Percentiles rank a stretch among this genome's conserved stretches.
Evolutionary conservation across 92 coral and sea anemone genomes (phyloP).

Genomic region (Porites lobata): DNA sequence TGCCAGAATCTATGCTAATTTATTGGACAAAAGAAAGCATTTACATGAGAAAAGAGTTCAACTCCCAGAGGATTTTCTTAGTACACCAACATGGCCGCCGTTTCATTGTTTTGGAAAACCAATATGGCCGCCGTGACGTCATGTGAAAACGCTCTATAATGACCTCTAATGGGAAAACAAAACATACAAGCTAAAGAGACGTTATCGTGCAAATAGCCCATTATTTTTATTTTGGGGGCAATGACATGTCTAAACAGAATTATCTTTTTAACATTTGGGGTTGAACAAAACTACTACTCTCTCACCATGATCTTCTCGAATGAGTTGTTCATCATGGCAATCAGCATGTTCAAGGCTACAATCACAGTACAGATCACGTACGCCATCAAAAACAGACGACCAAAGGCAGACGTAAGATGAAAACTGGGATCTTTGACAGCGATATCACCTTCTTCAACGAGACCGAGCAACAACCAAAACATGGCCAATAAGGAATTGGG

Average conservation of each 20-base stretch:
- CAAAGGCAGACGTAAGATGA: conserved; percentile 35
- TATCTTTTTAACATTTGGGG: too few relatives aligned
- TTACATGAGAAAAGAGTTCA: too few relatives aligned
- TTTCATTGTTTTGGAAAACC: too few relatives aligned
- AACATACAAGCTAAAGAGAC: too few relatives aligned
- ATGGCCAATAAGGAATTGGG: conserved; percentile 1
- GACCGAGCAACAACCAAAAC: conserved; percentile 63
- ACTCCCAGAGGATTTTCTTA: too few relatives aligned
- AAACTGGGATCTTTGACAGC: conserved; percentile 24
- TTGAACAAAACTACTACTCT: not conserved
- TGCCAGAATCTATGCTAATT: too few relatives aligned
- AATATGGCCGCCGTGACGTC: too few relatives aligned
- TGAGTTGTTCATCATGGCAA: conserved; percentile 68
- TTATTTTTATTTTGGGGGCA: not conserved
- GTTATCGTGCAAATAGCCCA: too few relatives aligned
- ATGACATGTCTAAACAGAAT: not conserved
- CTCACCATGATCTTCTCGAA: conserved; percentile 58
- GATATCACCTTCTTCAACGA: conserved; percentile 44
- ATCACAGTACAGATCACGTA: conserved; percentile 59
- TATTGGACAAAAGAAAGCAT: too few relatives aligned
- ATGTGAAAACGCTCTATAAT: too few relatives aligned
- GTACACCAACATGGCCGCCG: too few relatives aligned
- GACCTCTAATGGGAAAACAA: too few relatives aligned
- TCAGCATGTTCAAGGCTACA: conserved; percentile 70
- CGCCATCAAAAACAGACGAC: conserved; percentile 33